Conservation (phyloP, 2,797 vertebrate species). For the Neosalanx taihuensis region DNA sequence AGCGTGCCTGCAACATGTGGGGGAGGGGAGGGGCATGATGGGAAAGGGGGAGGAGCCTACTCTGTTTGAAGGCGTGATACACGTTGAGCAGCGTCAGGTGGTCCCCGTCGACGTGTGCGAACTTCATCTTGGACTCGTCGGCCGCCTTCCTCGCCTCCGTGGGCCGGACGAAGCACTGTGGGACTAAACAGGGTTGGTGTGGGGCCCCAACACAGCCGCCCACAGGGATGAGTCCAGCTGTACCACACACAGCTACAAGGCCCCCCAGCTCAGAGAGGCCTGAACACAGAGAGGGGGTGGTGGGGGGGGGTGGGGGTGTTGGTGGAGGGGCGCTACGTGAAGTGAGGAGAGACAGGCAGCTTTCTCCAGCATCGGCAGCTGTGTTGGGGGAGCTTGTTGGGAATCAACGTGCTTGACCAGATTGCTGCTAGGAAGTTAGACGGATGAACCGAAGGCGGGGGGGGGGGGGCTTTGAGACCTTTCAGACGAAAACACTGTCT, state of each 20-base stretch:
- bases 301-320: slow-evolving; percentile 64
- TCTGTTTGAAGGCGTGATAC: slow-evolving; percentile 99
- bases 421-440: not conserved
- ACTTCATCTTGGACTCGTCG: slow-evolving; percentile 99
- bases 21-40: not conserved
- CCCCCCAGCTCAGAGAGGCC: slow-evolving; percentile 84
- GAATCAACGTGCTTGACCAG: not conserved
- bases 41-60: slow-evolving; percentile 70
- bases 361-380: slow-evolving; percentile 71
- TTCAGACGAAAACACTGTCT: not conserved
- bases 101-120: slow-evolving; percentile 99
- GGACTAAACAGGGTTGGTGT: slow-evolving; percentile 99
- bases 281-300: slow-evolving; percentile 87
- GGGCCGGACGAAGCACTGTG: slow-evolving; percentile 99
- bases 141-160: slow-evolving; percentile 98
- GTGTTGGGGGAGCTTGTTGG: not conserved
- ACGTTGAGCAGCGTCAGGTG: slow-evolving; percentile 99
- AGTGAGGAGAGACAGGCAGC: slow-evolving; percentile 72
- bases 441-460: not conserved
- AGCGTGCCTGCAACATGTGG: too few relatives aligned
- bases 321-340: slow-evolving; percentile 63
- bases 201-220: slow-evolving; percentile 99
- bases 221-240: slow-evolving; percentile 98
- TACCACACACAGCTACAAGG: slow-evolving; percentile 96
- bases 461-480: not conserved